Evolutionary conservation across 1,140 invertebrate species (phyloP).

Genomic region (Proctacanthus coquilletti): DNA sequence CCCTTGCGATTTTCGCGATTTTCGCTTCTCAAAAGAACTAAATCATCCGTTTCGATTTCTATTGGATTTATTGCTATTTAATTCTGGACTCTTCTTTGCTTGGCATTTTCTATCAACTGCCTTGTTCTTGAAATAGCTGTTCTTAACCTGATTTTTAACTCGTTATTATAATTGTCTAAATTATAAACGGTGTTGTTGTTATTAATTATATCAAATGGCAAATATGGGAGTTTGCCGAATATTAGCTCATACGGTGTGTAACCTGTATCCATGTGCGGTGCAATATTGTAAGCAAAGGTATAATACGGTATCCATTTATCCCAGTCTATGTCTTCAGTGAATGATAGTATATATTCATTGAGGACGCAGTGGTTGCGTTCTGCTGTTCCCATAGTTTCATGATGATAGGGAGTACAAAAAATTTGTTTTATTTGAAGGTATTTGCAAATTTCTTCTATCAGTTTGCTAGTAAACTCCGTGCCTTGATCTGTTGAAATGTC

Average conservation of each 20-base stretch:
- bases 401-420: conserved; percentile 8
- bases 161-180: conserved; percentile 3
- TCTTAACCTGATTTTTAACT: conserved; percentile 3
- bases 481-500: conserved; percentile 6
- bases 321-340: conserved; percentile 2
- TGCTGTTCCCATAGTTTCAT: conserved; percentile 5
- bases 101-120: not conserved
- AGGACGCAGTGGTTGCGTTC: conserved; percentile 8
- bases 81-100: not conserved
- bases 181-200: conserved; percentile 2
- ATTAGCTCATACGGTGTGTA: conserved; percentile 3
- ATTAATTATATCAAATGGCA: no score
- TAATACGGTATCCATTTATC: conserved; percentile 1
- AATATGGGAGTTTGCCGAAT: no score
- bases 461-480: conserved; percentile 9
- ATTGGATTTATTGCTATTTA: conserved; percentile 1
- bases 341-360: conserved; percentile 7
- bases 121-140: not conserved
- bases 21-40: conserved; percentile 3
- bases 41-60: conserved; percentile 3
- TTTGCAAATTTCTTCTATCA: conserved; percentile 4
- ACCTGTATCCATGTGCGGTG: not conserved
- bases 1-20: conserved; percentile 3
- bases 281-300: conserved; percentile 4
- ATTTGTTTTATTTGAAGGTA: conserved; percentile 4